phyloP scores from a whole-genome alignment of 2,888 invertebrate genomes.

The Hirtodrosophila trivittata region DNA sequence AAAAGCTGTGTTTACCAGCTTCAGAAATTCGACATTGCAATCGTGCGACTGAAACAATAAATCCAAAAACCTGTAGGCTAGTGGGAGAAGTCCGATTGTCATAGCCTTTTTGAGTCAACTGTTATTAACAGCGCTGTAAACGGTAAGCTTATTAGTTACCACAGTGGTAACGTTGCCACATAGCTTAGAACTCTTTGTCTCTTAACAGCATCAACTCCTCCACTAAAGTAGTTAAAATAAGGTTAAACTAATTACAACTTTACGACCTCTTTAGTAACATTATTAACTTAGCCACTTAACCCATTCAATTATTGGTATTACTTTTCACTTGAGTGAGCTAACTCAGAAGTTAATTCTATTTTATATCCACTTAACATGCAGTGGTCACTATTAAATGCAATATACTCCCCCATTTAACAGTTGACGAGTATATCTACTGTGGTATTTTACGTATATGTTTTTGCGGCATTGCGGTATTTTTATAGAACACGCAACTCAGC shows the following conservation, averaged over 20 bases:
- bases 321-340: no score
- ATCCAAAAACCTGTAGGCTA: conserved; percentile 15
- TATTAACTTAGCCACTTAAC: no score
- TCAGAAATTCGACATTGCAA: conserved; percentile 37
- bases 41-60: conserved; percentile 35
- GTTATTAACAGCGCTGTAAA: conserved; percentile 32
- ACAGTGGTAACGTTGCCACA: conserved; percentile 31
- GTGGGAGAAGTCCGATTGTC: conserved; percentile 24
- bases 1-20: conserved; percentile 61
- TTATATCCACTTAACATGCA: no score
- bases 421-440: neutral
- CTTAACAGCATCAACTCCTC: neutral
- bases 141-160: conserved; percentile 25
- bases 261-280: no score
- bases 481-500: conserved; percentile 8
- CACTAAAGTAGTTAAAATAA: no score
- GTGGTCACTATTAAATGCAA: no score
- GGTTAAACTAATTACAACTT: no score
- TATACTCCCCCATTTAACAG: conserved; percentile 6
- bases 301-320: no score
- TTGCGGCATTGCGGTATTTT: conserved; percentile 40
- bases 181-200: neutral
- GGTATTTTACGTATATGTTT: conserved; percentile 43
- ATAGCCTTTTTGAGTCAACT: conserved; percentile 33
- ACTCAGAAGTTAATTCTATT: no score